phyloP scores from a whole-genome alignment of 2,797 vertebrate species.

The Chrysolophus pictus region DNA sequence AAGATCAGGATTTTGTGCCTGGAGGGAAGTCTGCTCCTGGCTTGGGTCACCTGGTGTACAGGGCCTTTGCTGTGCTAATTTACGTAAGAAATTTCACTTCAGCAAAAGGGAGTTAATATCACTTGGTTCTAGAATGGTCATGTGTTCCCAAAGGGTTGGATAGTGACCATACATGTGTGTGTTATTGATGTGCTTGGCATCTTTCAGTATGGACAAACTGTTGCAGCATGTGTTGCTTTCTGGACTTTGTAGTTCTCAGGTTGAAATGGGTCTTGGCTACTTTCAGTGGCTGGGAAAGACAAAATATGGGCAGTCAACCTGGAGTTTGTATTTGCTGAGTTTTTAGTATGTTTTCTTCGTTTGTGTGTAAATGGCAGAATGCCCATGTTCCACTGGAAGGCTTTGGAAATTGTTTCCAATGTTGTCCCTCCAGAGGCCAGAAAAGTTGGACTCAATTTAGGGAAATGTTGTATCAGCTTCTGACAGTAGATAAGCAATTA shows the following conservation, averaged over 20 bases:
- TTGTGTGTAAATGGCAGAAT: neutral
- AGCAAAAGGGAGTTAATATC: neutral
- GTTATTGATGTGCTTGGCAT: rapidly evolving
- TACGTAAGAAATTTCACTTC: neutral
- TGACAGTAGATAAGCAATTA: neutral
- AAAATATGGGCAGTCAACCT: neutral
- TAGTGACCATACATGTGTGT: rapidly evolving
- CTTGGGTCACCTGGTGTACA: neutral
- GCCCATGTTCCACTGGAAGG: neutral
- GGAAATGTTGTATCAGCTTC: neutral
- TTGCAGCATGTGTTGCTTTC: neutral
- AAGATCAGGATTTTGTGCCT: neutral
- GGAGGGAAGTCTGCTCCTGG: neutral
- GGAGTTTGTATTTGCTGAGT: conserved; percentile 6
- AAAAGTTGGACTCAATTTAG: neutral
- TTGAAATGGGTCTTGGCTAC: neutral
- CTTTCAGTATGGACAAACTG: neutral
- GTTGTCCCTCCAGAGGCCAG: neutral
- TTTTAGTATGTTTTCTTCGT: conserved; percentile 17
- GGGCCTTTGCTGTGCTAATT: neutral
- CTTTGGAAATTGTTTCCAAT: neutral
- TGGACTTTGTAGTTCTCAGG: neutral
- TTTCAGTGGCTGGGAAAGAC: neutral
- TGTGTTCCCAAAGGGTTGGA: neutral
- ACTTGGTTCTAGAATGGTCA: neutral